Conservation (phyloP, 2,888 invertebrate species). For the Apodemia duryi region DNA sequence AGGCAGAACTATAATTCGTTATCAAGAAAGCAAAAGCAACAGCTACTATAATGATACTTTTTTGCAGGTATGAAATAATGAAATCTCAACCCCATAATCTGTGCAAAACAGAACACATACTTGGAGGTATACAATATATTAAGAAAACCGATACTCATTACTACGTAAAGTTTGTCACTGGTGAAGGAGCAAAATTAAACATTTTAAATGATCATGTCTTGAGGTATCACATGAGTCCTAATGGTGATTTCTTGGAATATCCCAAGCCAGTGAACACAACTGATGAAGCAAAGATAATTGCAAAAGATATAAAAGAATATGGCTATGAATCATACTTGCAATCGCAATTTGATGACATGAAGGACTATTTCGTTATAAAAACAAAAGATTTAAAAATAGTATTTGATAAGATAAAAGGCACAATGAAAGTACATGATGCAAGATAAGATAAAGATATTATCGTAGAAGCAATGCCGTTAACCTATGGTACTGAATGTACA, state of each 20-base stretch:
- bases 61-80: neutral
- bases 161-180: slow-evolving; percentile 47
- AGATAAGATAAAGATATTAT: slow-evolving; percentile 52
- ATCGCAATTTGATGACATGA: slow-evolving; percentile 42
- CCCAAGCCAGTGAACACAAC: slow-evolving; percentile 52
- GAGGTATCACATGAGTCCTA: slow-evolving; percentile 61
- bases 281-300: slow-evolving; percentile 56
- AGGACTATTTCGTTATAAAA: slow-evolving; percentile 43
- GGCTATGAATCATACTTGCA: slow-evolving; percentile 47
- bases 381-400: slow-evolving; percentile 52
- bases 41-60: neutral
- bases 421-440: slow-evolving; percentile 51
- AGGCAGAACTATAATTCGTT: no score
- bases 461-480: slow-evolving; percentile 48
- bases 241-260: slow-evolving; percentile 54
- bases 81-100: neutral
- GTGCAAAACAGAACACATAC: slow-evolving; percentile 17
- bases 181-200: slow-evolving; percentile 51
- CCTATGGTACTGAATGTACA: slow-evolving; percentile 41
- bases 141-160: slow-evolving; percentile 48
- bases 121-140: slow-evolving; percentile 45
- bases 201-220: slow-evolving; percentile 63
- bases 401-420: slow-evolving; percentile 53
- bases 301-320: slow-evolving; percentile 51
- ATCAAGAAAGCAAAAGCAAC: no score